Evolutionary conservation across 2,888 invertebrate species (phyloP).

Genomic region (Drosophila koepferae): DNA sequence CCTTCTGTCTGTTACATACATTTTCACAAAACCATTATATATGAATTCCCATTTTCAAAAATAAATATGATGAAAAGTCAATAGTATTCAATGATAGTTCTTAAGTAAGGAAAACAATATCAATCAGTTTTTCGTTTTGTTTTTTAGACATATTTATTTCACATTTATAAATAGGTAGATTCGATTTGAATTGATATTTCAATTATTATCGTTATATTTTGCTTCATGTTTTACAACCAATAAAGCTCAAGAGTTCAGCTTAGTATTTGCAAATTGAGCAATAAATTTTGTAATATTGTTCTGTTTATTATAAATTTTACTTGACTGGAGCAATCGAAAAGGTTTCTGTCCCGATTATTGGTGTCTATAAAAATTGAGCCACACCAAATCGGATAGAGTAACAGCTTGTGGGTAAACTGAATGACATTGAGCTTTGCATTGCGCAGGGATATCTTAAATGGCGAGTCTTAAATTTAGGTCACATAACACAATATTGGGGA

Average conservation of each 20-base stretch:
- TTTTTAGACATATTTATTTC: slow-evolving; percentile 66
- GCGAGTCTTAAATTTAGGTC: slow-evolving; percentile 40
- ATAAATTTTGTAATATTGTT: slow-evolving; percentile 12
- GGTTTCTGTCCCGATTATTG: slow-evolving; percentile 3
- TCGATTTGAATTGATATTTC: slow-evolving; percentile 53
- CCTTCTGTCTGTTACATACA: too few relatives aligned
- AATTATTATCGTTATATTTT: slow-evolving; percentile 32
- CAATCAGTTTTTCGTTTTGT: slow-evolving; percentile 11
- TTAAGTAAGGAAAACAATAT: not conserved
- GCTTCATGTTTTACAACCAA: slow-evolving; percentile 63
- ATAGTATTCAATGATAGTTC: not conserved
- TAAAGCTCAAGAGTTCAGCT: slow-evolving; percentile 60
- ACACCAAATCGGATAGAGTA: slow-evolving; percentile 6
- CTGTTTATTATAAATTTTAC: slow-evolving; percentile 3
- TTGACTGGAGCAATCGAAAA: slow-evolving; percentile 9
- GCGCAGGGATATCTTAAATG: slow-evolving; percentile 21
- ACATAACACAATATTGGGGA: slow-evolving; percentile 37
- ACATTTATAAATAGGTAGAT: slow-evolving; percentile 73
- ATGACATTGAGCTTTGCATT: slow-evolving; percentile 27
- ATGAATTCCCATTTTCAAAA: too few relatives aligned
- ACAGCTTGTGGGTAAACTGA: slow-evolving; percentile 12
- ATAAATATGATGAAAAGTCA: too few relatives aligned
- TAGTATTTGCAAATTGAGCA: slow-evolving; percentile 58
- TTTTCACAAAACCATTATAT: too few relatives aligned
- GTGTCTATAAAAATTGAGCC: slow-evolving; percentile 7